phyloP scores from a whole-genome alignment of 2,797 vertebrate genomes.

The Acrocephalus scirpaceus region DNA sequence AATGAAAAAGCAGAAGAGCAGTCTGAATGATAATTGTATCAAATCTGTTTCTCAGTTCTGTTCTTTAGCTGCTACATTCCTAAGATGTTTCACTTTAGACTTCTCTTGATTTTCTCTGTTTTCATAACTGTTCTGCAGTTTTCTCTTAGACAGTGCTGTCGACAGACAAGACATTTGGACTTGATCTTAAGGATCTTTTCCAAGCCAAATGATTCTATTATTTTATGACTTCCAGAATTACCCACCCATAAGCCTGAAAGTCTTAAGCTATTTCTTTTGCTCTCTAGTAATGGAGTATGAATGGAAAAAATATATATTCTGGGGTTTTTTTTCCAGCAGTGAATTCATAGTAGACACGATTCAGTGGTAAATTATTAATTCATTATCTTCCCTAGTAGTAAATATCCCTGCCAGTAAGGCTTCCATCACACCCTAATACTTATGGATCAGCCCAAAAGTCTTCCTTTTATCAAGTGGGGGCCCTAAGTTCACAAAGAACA shows the following conservation, averaged over 20 bases:
- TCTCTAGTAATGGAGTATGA: background rate
- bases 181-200: background rate
- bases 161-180: background rate
- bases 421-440: background rate
- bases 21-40: background rate
- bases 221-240: background rate
- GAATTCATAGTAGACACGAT: background rate
- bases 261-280: background rate
- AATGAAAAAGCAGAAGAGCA: slow-evolving; percentile 1
- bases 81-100: background rate
- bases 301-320: background rate
- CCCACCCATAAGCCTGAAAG: background rate
- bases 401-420: background rate
- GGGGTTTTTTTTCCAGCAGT: background rate
- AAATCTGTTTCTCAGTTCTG: background rate
- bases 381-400: background rate
- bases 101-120: background rate
- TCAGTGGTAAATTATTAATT: background rate
- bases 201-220: background rate
- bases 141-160: background rate
- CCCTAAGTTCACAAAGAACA: background rate
- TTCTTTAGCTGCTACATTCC: background rate
- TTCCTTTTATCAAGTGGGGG: background rate
- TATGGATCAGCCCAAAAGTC: background rate
- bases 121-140: slow-evolving; percentile 5